These are phyloP conservation scores for Pandemis cinnamomeana DNA, from an alignment of 2,888 invertebrate species.

Conservation along the genomic window DNA sequence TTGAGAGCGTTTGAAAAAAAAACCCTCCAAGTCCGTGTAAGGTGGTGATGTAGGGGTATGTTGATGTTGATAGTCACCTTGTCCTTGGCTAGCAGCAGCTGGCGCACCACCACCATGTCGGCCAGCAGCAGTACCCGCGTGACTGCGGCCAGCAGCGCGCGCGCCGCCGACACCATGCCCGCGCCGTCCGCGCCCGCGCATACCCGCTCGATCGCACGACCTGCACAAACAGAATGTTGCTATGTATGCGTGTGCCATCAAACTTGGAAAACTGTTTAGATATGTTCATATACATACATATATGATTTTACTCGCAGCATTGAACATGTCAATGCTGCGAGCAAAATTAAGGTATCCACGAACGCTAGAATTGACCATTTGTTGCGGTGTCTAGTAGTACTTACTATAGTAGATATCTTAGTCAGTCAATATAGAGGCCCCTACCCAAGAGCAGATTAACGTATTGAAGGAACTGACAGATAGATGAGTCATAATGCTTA, in stretches of 20 bases:
- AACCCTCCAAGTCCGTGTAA: not conserved
- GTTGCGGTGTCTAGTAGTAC: no score
- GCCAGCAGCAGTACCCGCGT: conserved; percentile 98
- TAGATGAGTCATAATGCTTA: no score
- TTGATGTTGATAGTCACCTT: conserved; percentile 86
- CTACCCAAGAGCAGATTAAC: no score
- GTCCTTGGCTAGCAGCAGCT: conserved; percentile 97
- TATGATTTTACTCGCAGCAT: no score
- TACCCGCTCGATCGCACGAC: conserved; percentile 95
- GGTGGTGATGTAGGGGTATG: not conserved
- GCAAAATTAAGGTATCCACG: no score
- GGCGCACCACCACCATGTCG: conserved; percentile 98
- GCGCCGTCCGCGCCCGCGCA: conserved; percentile 91
- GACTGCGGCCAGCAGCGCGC: conserved; percentile 96
- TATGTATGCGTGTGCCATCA: not conserved
- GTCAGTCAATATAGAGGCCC: no score
- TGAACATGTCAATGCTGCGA: no score
- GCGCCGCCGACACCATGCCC: conserved; percentile 95
- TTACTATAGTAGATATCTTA: no score
- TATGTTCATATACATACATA: no score
- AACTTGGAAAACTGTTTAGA: not conserved
- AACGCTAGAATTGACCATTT: no score
- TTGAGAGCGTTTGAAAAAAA: not conserved
- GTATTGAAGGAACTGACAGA: no score
- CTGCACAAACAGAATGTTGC: conserved; percentile 75